Evolutionary conservation across 2,113 vertebrate genomes (phyloP).

Genomic region (Gymnarchus niloticus): DNA sequence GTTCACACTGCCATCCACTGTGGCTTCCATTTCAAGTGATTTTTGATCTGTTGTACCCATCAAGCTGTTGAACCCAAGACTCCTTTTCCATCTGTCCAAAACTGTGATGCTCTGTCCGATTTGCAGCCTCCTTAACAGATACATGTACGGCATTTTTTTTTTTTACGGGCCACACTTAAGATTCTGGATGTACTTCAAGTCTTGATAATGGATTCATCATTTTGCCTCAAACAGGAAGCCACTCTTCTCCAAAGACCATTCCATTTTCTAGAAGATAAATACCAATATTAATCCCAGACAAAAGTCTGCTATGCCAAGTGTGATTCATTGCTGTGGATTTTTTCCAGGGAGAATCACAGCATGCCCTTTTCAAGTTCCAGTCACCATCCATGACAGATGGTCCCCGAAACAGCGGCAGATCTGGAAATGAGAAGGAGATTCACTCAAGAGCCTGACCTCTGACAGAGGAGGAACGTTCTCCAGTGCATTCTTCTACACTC

Average conservation of each 20-base stretch:
- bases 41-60: constrained; percentile 22
- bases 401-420: constrained; percentile 51
- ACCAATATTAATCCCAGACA: constrained; percentile 53
- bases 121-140: neutral
- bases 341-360: constrained; percentile 49
- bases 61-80: constrained; percentile 35
- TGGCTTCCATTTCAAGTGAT: neutral
- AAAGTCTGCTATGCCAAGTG: constrained; percentile 45
- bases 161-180: constrained; percentile 1
- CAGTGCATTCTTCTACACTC: neutral
- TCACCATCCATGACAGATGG: constrained; percentile 57
- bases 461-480: neutral
- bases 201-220: constrained; percentile 40
- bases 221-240: constrained; percentile 27
- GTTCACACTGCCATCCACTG: neutral
- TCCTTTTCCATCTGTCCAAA: constrained; percentile 25
- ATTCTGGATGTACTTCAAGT: constrained; percentile 32
- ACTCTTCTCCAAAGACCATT: constrained; percentile 28
- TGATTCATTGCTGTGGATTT: constrained; percentile 56
- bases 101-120: constrained; percentile 18
- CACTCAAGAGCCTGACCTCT: constrained; percentile 10
- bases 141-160: constrained; percentile 5
- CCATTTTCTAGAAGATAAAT: constrained; percentile 52
- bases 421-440: constrained; percentile 58
- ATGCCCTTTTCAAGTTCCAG: constrained; percentile 60